phyloP scores from a whole-genome alignment of 2,113 vertebrate species.

The Paramormyrops kingsleyae region DNA sequence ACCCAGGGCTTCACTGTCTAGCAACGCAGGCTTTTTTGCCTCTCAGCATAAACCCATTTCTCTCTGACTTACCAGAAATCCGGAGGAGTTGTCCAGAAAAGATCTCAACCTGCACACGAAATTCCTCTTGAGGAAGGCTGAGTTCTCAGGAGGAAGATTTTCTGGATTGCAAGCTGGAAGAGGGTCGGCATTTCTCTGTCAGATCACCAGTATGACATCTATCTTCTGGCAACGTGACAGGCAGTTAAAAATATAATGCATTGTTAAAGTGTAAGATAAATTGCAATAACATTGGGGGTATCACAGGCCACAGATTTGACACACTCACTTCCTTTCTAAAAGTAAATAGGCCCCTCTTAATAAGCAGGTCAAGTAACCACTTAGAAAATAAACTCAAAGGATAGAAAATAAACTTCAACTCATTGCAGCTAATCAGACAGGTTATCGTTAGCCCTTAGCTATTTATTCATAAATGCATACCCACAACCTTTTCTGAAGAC shows the following conservation, averaged over 20 bases:
- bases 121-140: constrained; percentile 70
- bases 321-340: accelerated
- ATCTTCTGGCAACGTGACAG: background rate
- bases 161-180: constrained; percentile 57
- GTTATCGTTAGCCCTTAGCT: background rate
- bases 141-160: constrained; percentile 70
- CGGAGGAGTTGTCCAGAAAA: constrained; percentile 74
- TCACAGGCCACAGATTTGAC: background rate
- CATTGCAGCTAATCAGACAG: background rate
- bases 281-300: background rate
- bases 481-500: background rate
- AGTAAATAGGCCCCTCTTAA: background rate
- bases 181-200: constrained; percentile 46
- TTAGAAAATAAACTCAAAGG: background rate
- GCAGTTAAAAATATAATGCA: no score
- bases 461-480: background rate
- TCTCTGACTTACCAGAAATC: constrained; percentile 66
- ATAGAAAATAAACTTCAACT: background rate
- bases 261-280: no score
- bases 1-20: no score
- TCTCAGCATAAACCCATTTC: background rate
- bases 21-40: background rate
- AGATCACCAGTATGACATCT: background rate
- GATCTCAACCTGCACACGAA: constrained; percentile 75
- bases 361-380: background rate